phyloP scores from a whole-genome alignment of 1,140 invertebrate species.

The Papilio polytes region DNA sequence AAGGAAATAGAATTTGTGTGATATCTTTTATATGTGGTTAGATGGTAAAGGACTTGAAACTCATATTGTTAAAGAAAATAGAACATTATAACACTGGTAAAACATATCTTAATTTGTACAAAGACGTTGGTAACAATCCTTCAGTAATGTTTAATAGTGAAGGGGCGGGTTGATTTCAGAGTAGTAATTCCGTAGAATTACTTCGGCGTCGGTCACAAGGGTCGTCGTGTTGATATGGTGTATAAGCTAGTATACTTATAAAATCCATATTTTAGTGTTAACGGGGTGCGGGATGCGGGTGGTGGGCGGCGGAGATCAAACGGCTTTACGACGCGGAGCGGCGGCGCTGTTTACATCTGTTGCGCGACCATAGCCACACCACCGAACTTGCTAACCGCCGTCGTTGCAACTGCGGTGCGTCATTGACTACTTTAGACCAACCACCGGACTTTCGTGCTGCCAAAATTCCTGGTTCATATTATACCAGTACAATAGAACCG shows the following conservation, averaged over 20 bases:
- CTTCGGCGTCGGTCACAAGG: slow-evolving; percentile 58
- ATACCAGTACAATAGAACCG: no score
- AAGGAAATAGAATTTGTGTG: background rate
- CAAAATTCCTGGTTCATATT: background rate
- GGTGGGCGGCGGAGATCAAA: slow-evolving; percentile 73
- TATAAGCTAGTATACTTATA: slow-evolving; percentile 72
- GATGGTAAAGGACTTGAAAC: background rate
- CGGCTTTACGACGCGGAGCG: slow-evolving; percentile 74
- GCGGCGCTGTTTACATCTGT: slow-evolving; percentile 82
- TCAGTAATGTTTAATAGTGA: background rate
- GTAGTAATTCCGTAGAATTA: slow-evolving; percentile 34
- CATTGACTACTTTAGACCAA: slow-evolving; percentile 29
- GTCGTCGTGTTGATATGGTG: slow-evolving; percentile 71
- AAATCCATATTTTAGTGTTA: slow-evolving; percentile 80
- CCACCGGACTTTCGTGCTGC: background rate
- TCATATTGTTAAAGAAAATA: background rate
- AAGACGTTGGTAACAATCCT: background rate
- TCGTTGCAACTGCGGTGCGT: slow-evolving; percentile 59
- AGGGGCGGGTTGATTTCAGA: background rate
- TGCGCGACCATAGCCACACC: slow-evolving; percentile 70
- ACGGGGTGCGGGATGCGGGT: slow-evolving; percentile 48
- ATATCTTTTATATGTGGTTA: slow-evolving; percentile 1
- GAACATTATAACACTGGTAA: background rate
- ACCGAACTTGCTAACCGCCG: slow-evolving; percentile 79
- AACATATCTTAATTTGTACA: background rate